These are phyloP conservation scores for Idaea dimidiata DNA, from an alignment of 2,888 invertebrate species.

Conservation along the genomic window DNA sequence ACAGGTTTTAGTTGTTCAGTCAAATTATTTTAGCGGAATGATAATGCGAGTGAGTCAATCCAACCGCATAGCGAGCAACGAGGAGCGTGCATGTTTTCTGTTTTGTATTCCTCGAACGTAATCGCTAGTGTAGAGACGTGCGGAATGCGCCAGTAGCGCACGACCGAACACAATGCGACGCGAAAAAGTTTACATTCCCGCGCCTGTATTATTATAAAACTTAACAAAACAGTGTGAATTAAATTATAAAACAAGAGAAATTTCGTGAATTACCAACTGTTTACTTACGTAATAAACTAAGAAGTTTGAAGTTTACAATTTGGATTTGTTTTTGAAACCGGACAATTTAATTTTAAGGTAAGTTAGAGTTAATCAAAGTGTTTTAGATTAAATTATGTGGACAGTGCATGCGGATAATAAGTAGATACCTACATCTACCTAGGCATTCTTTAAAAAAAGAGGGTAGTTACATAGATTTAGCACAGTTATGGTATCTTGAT, in stretches of 20 bases:
- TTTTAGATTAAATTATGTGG: too few relatives aligned
- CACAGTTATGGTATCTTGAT: background rate
- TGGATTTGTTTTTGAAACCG: conserved; percentile 43
- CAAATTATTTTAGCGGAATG: background rate
- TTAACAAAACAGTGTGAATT: conserved; percentile 67
- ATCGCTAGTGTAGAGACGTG: conserved; percentile 58
- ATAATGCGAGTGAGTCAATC: conserved; percentile 30
- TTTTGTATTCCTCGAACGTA: conserved; percentile 74
- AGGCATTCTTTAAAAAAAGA: too few relatives aligned
- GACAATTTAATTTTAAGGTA: conserved; percentile 17
- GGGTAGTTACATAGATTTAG: too few relatives aligned
- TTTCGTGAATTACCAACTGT: conserved; percentile 50
- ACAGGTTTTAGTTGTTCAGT: background rate
- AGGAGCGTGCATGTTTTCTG: conserved; percentile 25
- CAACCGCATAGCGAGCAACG: conserved; percentile 15
- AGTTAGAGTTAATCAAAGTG: conserved; percentile 23
- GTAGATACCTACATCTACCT: too few relatives aligned
- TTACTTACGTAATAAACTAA: conserved; percentile 50
- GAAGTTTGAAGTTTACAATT: conserved; percentile 50
- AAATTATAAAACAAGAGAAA: conserved; percentile 50
- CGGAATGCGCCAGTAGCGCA: conserved; percentile 57
- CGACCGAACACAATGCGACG: conserved; percentile 56
- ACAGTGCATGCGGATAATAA: too few relatives aligned
- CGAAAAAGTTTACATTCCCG: conserved; percentile 65
- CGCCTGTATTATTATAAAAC: conserved; percentile 56